Conservation (phyloP, 2,888 invertebrate genomes). For the Agrochola macilenta region DNA sequence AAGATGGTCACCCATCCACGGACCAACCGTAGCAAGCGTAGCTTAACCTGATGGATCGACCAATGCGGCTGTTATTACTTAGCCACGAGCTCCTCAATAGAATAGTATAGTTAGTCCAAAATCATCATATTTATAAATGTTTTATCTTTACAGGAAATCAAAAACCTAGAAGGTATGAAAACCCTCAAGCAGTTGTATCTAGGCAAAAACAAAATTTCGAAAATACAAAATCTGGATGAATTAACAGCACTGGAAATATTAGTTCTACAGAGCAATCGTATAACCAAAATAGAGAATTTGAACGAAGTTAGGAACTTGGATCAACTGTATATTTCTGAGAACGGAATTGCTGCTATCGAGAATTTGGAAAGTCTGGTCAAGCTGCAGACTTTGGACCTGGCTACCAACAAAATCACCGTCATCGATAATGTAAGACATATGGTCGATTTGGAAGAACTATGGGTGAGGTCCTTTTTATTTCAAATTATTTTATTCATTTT, state of each 20-base stretch:
- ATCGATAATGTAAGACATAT: conserved; percentile 95
- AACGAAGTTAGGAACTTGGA: conserved; percentile 93
- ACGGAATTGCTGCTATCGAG: conserved; percentile 95
- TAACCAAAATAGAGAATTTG: conserved; percentile 96
- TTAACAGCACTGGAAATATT: conserved; percentile 94
- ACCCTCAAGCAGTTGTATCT: conserved; percentile 95
- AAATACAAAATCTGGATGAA: conserved; percentile 95
- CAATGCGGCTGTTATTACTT: background rate
- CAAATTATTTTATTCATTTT: background rate
- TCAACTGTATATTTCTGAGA: conserved; percentile 98
- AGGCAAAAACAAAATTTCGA: conserved; percentile 98
- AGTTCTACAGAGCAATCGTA: conserved; percentile 97
- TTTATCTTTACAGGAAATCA: conserved; percentile 92
- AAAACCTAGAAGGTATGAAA: conserved; percentile 94
- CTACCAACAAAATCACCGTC: conserved; percentile 95
- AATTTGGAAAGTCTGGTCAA: conserved; percentile 93
- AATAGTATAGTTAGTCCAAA: no score
- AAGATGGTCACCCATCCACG: no score
- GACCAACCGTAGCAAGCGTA: no score
- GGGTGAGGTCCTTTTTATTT: conserved; percentile 92
- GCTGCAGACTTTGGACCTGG: conserved; percentile 97
- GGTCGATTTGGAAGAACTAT: conserved; percentile 96
- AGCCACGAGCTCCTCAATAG: no score
- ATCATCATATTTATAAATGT: background rate
- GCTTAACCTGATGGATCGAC: no score